Conservation (phyloP, 1,140 invertebrate genomes). For the Apocrypta bakeri region DNA sequence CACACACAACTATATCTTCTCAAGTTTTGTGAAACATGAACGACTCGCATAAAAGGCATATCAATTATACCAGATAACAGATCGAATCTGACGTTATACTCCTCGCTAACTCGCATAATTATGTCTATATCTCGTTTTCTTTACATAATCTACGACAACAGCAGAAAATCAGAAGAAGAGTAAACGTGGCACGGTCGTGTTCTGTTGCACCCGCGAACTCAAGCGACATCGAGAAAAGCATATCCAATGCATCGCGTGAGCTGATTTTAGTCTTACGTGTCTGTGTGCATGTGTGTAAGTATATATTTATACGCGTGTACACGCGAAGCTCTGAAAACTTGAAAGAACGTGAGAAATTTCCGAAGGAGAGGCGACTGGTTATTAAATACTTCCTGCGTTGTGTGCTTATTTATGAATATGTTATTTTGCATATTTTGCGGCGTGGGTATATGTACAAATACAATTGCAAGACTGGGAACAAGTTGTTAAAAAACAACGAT, state of each 20-base stretch:
- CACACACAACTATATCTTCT: too few species aligned
- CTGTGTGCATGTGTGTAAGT: neutral
- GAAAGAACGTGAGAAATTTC: constrained; percentile 45
- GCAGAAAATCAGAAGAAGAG: neutral
- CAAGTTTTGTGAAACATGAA: neutral
- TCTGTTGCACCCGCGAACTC: neutral
- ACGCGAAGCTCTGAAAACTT: neutral
- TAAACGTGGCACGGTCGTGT: neutral
- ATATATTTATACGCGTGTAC: too few species aligned
- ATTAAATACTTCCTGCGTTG: constrained; percentile 33
- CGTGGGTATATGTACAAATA: neutral
- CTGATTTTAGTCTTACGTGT: neutral
- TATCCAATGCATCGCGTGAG: constrained; percentile 8
- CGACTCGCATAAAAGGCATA: neutral
- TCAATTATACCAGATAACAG: neutral
- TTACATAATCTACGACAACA: neutral
- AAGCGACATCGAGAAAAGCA: neutral
- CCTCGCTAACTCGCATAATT: neutral
- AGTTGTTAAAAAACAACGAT: too few species aligned
- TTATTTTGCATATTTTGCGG: neutral
- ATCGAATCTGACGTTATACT: neutral
- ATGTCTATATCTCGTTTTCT: neutral
- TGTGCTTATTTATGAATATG: neutral
- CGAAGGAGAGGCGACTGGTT: constrained; percentile 2
- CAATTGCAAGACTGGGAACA: too few species aligned